Evolutionary conservation across 2,113 vertebrate genomes (phyloP).

Genomic region (Philantomba maxwellii): DNA sequence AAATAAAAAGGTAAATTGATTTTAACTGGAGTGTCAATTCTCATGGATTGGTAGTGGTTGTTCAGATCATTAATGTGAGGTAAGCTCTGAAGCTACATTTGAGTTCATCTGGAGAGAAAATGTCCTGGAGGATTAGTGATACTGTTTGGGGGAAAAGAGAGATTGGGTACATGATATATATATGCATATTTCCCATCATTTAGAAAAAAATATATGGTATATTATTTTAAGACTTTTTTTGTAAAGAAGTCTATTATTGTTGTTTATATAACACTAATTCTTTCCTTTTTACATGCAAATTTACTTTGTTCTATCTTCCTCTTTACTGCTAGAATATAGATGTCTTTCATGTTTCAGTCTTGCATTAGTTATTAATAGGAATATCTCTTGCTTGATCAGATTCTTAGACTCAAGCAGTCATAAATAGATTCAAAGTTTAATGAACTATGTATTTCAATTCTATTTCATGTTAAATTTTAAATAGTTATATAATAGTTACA

Average conservation of each 20-base stretch:
- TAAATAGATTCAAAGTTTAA: conserved; percentile 22
- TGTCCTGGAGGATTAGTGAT: neutral
- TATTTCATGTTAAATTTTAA: conserved; percentile 33
- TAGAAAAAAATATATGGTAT: neutral
- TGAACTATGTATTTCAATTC: neutral
- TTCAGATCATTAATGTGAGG: neutral
- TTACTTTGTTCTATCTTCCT: neutral
- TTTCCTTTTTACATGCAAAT: neutral
- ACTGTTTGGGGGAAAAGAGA: neutral
- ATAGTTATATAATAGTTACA: conserved; percentile 35
- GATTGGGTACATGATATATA: neutral
- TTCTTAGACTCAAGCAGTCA: neutral
- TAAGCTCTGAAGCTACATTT: neutral
- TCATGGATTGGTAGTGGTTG: neutral
- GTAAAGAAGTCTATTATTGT: neutral
- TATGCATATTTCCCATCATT: neutral
- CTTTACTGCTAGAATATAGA: neutral
- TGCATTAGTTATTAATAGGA: conserved; percentile 11
- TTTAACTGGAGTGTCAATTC: neutral
- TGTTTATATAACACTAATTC: neutral
- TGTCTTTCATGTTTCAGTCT: neutral
- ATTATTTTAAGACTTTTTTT: neutral
- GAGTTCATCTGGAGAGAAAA: neutral
- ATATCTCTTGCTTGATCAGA: neutral
- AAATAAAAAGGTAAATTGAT: neutral